phyloP scores from a whole-genome alignment of 2,888 invertebrate genomes.

The Cheilosia vernalis region DNA sequence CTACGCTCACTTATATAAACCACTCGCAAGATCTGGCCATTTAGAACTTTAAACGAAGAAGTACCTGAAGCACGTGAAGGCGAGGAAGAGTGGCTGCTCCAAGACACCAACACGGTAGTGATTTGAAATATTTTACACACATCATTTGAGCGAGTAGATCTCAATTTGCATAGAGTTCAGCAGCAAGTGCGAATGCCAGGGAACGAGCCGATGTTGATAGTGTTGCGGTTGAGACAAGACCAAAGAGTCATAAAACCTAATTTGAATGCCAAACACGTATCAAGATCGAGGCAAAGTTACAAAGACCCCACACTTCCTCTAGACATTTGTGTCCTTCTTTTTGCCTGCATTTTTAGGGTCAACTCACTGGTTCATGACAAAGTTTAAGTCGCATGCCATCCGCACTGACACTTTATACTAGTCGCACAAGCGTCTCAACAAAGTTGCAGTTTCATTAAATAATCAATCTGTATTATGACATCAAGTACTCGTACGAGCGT shows the following conservation, averaged over 20 bases:
- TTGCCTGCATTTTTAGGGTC: slow-evolving; percentile 37
- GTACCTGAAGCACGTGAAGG: neutral
- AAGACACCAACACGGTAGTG: slow-evolving; percentile 57
- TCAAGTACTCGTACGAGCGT: slow-evolving; percentile 10
- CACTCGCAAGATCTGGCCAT: slow-evolving; percentile 16
- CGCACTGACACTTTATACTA: neutral
- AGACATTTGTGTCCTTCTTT: slow-evolving; percentile 29
- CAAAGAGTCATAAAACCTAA: slow-evolving; percentile 28
- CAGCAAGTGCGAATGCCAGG: slow-evolving; percentile 59
- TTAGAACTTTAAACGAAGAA: slow-evolving; percentile 24
- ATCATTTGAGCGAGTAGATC: slow-evolving; percentile 45
- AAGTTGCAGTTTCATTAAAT: slow-evolving; percentile 34
- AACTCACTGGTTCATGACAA: slow-evolving; percentile 34
- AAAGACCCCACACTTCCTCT: slow-evolving; percentile 52
- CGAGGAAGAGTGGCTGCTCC: neutral
- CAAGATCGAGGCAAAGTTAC: slow-evolving; percentile 68
- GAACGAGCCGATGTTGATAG: slow-evolving; percentile 50
- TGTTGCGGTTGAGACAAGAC: slow-evolving; percentile 44
- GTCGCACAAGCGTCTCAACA: neutral
- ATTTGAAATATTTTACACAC: slow-evolving; percentile 63
- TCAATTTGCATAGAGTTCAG: slow-evolving; percentile 68
- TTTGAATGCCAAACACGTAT: slow-evolving; percentile 69
- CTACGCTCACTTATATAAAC: neutral
- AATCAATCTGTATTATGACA: slow-evolving; percentile 59
- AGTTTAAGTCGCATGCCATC: neutral